Evolutionary conservation across 64 coral and sea anemone species (phyloP), one percentile per base, ranked within the genome.

Genomic region (Hydrozoanthus tunicans): DNA sequence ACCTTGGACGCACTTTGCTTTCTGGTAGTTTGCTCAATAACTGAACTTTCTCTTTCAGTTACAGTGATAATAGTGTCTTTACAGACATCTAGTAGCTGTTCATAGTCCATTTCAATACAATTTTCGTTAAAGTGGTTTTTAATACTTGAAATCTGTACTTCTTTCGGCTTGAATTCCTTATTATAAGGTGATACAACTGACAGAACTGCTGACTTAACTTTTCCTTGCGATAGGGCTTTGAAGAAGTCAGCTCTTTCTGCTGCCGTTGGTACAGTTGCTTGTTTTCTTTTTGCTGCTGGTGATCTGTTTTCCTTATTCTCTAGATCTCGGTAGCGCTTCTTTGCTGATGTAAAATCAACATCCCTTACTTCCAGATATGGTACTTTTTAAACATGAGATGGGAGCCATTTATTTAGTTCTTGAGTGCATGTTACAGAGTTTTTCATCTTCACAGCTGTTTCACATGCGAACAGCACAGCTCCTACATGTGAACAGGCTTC

Each of bases 331-430:
- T 76, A 76, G 9, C 27, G 72, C 72, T 32, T 75, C 72, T 75
- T 75, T 75, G 70, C 70, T 14, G 86, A 90, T 77, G 26, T 90
- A 58, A 90, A 90, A 61, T 77, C 55, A 54, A 62, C 74, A 8
- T 90, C 61, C 10, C 86, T 77, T 57, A 90, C 74, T 62, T 56
- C 56, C 43, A 90, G 75, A 90, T 90, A 90, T n/a, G 86, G 71
- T 9, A 90, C 86, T 61, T 77, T 73, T 78, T 90, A 53, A 12
- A 77, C 86, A 90, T 90, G 74, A 9, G 7, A 43, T 63, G 86
- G 71, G 72, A 85, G 32, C 82, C 82, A 85, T 53, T 85, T 85
- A 53, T 53, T 85, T 17, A 70, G 53, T 56, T 85, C n/a, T 53
- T 70, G 82, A 9, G 65, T 85, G 53, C 82, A 85, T 17, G 82